phyloP scores from a whole-genome alignment of 2,113 vertebrate species.

The Rhabdornis inornatus region DNA sequence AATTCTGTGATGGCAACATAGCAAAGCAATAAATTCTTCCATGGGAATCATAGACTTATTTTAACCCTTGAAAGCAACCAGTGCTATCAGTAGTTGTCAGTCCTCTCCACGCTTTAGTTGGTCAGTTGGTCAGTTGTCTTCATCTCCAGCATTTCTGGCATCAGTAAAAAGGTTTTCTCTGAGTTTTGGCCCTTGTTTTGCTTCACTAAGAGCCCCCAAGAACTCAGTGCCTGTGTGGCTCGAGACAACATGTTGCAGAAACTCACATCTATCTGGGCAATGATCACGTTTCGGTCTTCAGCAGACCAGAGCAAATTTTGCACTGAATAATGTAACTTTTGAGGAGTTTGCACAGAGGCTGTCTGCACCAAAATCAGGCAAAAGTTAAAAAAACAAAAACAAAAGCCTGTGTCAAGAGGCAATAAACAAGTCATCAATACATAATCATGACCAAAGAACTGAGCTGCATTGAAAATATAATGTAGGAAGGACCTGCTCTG shows the following conservation, averaged over 20 bases:
- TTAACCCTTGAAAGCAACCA: not conserved
- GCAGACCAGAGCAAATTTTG: not conserved
- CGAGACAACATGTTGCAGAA: not conserved
- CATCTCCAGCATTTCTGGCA: not conserved
- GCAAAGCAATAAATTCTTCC: not conserved
- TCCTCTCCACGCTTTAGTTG: not conserved
- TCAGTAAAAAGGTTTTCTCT: not conserved
- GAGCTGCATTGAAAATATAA: not conserved
- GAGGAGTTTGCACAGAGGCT: not conserved
- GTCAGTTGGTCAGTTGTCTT: not conserved
- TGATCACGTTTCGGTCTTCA: not conserved
- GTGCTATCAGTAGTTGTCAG: not conserved
- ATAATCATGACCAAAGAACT: not conserved
- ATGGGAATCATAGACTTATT: not conserved
- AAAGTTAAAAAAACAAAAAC: not conserved
- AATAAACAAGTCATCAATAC: not conserved
- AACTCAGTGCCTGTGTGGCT: not conserved
- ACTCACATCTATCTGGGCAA: not conserved
- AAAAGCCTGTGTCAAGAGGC: not conserved
- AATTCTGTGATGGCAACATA: not conserved
- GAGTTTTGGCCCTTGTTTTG: not conserved
- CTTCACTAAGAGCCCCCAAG: not conserved
- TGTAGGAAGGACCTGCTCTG: constrained; percentile 15
- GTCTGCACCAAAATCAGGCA: not conserved
- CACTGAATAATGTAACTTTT: constrained; percentile 29